Evolutionary conservation across 1,140 invertebrate species (phyloP).

Genomic region (Trichomalopsis sarcophagae): DNA sequence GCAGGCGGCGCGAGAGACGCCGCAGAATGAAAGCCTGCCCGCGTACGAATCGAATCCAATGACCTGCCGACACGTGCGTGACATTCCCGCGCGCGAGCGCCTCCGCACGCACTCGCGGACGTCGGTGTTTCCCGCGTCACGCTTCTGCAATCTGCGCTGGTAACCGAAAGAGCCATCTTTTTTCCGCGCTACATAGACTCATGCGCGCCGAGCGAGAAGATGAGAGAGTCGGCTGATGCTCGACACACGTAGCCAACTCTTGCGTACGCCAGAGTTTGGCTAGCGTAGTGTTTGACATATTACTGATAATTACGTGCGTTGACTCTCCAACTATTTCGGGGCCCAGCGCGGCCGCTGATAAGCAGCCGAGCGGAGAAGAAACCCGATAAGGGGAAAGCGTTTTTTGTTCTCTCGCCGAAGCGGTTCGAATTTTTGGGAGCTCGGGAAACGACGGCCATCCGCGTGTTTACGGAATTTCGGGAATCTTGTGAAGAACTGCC

Average conservation of each 20-base stretch:
- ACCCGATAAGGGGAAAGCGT: too few relatives aligned
- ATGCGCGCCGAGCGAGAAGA: neutral
- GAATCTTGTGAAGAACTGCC: too few relatives aligned
- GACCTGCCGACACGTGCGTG: constrained; percentile 45
- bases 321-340: neutral
- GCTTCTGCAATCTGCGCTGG: neutral
- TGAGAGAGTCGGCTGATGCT: too few relatives aligned
- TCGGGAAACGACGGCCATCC: too few relatives aligned
- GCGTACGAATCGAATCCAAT: constrained; percentile 25
- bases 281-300: too few relatives aligned
- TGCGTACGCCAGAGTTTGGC: too few relatives aligned
- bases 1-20: neutral
- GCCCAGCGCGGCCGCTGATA: neutral
- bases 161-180: neutral
- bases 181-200: neutral
- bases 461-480: too few relatives aligned
- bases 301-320: too few relatives aligned
- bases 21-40: neutral
- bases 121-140: constrained; percentile 8
- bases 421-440: too few relatives aligned
- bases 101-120: neutral
- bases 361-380: neutral
- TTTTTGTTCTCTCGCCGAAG: too few relatives aligned
- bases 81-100: constrained; percentile 24
- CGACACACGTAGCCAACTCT: too few relatives aligned